Conservation (phyloP, 1,140 invertebrate genomes). For the Papilio xuthus region DNA sequence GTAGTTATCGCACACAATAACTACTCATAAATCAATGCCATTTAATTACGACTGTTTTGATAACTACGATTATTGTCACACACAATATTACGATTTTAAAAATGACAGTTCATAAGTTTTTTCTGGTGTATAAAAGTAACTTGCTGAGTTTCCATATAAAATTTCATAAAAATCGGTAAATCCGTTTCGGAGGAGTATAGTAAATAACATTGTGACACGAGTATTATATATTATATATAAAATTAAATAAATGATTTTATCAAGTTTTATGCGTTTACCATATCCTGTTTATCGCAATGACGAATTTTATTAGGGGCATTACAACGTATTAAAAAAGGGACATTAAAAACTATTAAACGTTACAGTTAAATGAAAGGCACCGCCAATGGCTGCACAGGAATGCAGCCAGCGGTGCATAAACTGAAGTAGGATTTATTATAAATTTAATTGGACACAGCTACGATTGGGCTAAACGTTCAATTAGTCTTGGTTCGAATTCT, state of each 20-base stretch:
- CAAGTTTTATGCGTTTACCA: neutral
- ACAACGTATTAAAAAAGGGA: neutral
- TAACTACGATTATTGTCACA: neutral
- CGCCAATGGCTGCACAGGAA: conserved; percentile 4
- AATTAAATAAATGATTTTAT: no score
- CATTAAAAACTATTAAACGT: neutral
- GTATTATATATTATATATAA: no score
- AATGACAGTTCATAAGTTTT: neutral
- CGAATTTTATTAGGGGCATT: neutral
- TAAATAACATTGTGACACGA: no score
- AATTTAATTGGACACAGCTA: conserved; percentile 33
- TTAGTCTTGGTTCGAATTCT: conserved; percentile 63
- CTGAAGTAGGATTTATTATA: conserved; percentile 21
- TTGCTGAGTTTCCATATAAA: no score
- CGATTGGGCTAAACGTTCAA: conserved; percentile 52
- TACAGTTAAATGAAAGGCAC: neutral
- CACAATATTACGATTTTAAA: neutral
- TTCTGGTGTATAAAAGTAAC: neutral
- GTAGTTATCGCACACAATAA: conserved; percentile 15
- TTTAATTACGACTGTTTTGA: conserved; percentile 41
- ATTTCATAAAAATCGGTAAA: no score
- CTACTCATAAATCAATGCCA: conserved; percentile 41
- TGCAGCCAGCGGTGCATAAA: conserved; percentile 26
- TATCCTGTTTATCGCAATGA: conserved; percentile 14
- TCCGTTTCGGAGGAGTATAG: no score